A percentile compares a stretch with the other conserved stretches of the same genome.
Conservation (phyloP, 2,888 invertebrate genomes). For the Horisme vitalbata region DNA sequence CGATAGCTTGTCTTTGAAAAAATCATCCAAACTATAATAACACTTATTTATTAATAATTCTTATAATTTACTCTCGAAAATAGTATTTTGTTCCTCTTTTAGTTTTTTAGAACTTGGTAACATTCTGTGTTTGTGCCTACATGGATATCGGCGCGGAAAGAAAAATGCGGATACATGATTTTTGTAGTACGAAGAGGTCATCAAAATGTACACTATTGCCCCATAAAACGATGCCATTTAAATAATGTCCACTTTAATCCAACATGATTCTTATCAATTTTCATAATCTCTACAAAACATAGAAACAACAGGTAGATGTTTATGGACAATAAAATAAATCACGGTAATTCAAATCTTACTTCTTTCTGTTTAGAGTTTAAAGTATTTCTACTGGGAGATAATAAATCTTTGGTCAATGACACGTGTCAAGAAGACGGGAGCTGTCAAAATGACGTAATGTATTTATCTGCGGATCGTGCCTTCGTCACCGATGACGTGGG, state of each 20-base stretch:
- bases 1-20: too few relatives aligned
- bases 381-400: constrained; percentile 19
- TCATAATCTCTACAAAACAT: constrained; percentile 26
- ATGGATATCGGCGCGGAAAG: too few relatives aligned
- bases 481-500: constrained; percentile 62
- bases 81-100: too few relatives aligned
- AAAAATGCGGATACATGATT: too few relatives aligned
- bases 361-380: constrained; percentile 27
- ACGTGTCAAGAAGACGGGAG: constrained; percentile 68
- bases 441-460: constrained; percentile 72
- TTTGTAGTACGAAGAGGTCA: too few relatives aligned
- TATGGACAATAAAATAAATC: constrained; percentile 33
- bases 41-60: too few relatives aligned
- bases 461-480: constrained; percentile 66
- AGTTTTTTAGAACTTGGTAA: too few relatives aligned
- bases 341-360: constrained; percentile 37
- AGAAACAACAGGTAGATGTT: constrained; percentile 27
- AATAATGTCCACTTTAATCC: constrained; percentile 5
- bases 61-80: too few relatives aligned
- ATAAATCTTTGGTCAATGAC: constrained; percentile 61
- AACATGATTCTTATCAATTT: constrained; percentile 24
- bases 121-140: too few relatives aligned
- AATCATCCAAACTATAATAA: too few relatives aligned
- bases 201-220: too few relatives aligned
- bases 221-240: too few relatives aligned